Evolutionary conservation across 2,888 invertebrate species (phyloP).

Genomic region (Agonopterix heracliana): DNA sequence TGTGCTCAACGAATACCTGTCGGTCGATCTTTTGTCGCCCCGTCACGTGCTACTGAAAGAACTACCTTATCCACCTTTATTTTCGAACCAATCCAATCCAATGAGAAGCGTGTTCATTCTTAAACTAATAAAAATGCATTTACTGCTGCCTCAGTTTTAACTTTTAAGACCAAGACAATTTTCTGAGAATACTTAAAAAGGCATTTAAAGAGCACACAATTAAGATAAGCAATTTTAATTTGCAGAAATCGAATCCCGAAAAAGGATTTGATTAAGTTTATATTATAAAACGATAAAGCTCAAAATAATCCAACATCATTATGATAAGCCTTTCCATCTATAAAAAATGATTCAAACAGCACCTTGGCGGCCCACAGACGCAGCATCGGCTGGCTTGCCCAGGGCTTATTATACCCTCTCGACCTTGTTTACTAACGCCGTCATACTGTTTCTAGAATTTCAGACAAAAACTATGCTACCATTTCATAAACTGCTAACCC

Average conservation of each 20-base stretch:
- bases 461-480: too few relatives aligned
- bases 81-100: conserved; percentile 40
- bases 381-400: too few relatives aligned
- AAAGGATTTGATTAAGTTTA: too few relatives aligned
- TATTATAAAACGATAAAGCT: conserved; percentile 8
- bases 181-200: not conserved
- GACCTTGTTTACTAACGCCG: too few relatives aligned
- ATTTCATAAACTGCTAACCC: too few relatives aligned
- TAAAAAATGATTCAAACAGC: too few relatives aligned
- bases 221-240: not conserved
- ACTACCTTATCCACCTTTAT: conserved; percentile 43
- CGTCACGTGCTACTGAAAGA: conserved; percentile 50
- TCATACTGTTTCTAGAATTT: too few relatives aligned
- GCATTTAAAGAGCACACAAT: not conserved
- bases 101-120: conserved; percentile 46
- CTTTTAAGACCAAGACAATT: not conserved
- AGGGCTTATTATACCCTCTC: too few relatives aligned
- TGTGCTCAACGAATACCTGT: conserved; percentile 59
- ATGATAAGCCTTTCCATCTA: too few relatives aligned
- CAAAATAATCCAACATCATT: too few relatives aligned
- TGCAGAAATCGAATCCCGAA: conserved; percentile 10
- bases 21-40: conserved; percentile 61
- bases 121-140: conserved; percentile 3
- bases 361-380: too few relatives aligned
- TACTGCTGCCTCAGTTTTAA: conserved; percentile 1